Evolutionary conservation across 2,888 invertebrate species (phyloP).

Genomic region (Lasius platythorax): DNA sequence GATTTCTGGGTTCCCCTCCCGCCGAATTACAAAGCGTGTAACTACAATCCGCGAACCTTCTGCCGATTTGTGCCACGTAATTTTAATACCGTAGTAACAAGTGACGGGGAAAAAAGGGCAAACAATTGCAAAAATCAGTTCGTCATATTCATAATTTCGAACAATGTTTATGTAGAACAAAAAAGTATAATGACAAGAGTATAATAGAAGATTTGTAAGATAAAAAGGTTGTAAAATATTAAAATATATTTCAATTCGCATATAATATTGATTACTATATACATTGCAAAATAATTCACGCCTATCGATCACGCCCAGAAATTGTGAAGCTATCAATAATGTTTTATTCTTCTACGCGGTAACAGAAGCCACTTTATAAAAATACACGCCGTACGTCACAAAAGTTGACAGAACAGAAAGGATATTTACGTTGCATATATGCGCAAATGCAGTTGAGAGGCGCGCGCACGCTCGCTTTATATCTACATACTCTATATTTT

Average conservation of each 20-base stretch:
- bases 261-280: neutral
- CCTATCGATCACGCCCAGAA: neutral
- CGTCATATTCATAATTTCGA: neutral
- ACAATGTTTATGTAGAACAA: neutral
- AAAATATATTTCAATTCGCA: neutral
- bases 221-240: neutral
- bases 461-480: conserved; percentile 4
- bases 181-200: neutral
- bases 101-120: neutral
- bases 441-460: conserved; percentile 37
- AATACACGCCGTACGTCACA: conserved; percentile 35
- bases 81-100: conserved; percentile 1
- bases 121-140: neutral
- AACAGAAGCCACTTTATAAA: conserved; percentile 38
- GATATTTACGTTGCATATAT: conserved; percentile 49
- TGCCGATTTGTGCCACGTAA: neutral
- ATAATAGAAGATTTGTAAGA: neutral
- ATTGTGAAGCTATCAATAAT: conserved; percentile 11
- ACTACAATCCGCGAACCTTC: conserved; percentile 21
- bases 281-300: neutral
- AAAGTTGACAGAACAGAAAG: conserved; percentile 50
- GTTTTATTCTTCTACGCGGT: conserved; percentile 6
- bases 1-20: conserved; percentile 53
- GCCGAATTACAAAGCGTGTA: conserved; percentile 51
- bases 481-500: conserved; percentile 41